Evolutionary conservation across 2,797 vertebrate species (phyloP).

Genomic region (Sciaenops ocellatus): DNA sequence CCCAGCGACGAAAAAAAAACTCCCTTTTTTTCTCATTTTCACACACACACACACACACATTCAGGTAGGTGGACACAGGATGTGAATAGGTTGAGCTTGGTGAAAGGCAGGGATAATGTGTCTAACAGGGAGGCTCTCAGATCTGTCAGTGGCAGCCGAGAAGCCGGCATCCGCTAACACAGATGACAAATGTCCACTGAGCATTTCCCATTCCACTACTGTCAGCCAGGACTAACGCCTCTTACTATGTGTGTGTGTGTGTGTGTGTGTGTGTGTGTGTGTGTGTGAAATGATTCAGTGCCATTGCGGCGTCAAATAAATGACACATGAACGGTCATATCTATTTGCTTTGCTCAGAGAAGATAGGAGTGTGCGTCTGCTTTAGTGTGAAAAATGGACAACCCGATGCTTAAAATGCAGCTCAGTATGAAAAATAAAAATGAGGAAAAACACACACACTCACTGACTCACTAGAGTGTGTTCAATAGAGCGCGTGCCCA

Average conservation of each 20-base stretch:
- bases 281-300: slow-evolving; percentile 52
- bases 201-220: slow-evolving; percentile 77
- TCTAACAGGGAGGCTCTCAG: slow-evolving; percentile 72
- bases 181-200: slow-evolving; percentile 80
- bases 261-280: slow-evolving; percentile 45
- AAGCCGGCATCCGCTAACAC: slow-evolving; percentile 68
- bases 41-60: not conserved
- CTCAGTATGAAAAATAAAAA: slow-evolving; percentile 30
- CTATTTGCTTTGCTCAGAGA: slow-evolving; percentile 72
- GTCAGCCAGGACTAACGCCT: slow-evolving; percentile 72
- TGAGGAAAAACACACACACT: not conserved
- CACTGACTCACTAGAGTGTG: slow-evolving; percentile 44
- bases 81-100: slow-evolving; percentile 51
- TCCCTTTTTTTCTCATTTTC: slow-evolving; percentile 2
- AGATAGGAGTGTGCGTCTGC: slow-evolving; percentile 50
- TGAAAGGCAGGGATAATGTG: slow-evolving; percentile 76
- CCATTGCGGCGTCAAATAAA: slow-evolving; percentile 68
- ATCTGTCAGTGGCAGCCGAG: slow-evolving; percentile 78
- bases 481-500: slow-evolving; percentile 42
- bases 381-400: slow-evolving; percentile 64
- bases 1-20: not conserved
- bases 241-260: slow-evolving; percentile 41
- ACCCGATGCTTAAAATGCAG: slow-evolving; percentile 38
- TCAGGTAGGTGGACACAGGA: slow-evolving; percentile 39
- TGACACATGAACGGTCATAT: slow-evolving; percentile 70